phyloP scores from a whole-genome alignment of 2,888 invertebrate species.

The Syrista parreyssii region DNA sequence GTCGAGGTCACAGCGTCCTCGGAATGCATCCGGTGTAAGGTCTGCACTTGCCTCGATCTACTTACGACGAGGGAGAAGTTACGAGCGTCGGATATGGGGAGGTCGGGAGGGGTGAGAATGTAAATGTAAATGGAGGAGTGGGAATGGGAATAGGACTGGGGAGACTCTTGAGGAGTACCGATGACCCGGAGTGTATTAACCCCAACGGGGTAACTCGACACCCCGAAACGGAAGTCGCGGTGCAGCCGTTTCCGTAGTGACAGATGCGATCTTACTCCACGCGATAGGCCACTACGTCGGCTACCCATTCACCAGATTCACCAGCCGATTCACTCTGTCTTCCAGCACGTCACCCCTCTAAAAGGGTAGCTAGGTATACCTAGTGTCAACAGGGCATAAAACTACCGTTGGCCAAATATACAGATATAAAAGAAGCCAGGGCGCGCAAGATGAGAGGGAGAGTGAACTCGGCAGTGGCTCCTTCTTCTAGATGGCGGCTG shows the following conservation, averaged over 20 bases:
- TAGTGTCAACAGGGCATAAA: constrained; percentile 42
- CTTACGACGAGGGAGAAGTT: not conserved
- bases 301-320: too few relatives aligned
- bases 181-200: constrained; percentile 40
- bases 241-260: constrained; percentile 59
- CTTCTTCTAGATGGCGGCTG: constrained; percentile 30
- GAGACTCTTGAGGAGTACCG: constrained; percentile 16
- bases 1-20: too few relatives aligned
- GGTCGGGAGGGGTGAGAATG: constrained; percentile 12
- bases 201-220: constrained; percentile 47
- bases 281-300: constrained; percentile 9
- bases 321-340: too few relatives aligned
- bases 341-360: constrained; percentile 5
- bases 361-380: constrained; percentile 29
- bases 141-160: constrained; percentile 10
- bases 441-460: constrained; percentile 25
- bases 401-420: constrained; percentile 44
- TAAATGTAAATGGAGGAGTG: constrained; percentile 11
- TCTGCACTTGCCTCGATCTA: constrained; percentile 4
- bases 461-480: not conserved
- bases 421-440: constrained; percentile 39
- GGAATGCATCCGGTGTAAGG: constrained; percentile 1
- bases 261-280: constrained; percentile 59
- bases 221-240: constrained; percentile 45
- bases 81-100: not conserved